phyloP scores from a whole-genome alignment of 2,113 vertebrate species.

The Phocoena sinus region DNA sequence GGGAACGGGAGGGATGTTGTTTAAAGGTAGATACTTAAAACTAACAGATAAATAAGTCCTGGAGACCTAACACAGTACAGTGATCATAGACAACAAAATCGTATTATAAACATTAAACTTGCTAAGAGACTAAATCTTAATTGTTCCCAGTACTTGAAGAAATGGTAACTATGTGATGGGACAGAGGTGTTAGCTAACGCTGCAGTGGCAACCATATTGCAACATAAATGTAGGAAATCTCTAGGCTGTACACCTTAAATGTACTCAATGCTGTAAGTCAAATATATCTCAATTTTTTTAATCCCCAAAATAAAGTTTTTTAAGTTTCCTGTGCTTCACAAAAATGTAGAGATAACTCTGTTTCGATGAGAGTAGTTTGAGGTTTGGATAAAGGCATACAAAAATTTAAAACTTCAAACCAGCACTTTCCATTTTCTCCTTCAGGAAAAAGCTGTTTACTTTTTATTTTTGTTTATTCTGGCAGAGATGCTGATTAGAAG shows the following conservation, averaged over 20 bases:
- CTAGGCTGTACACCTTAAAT: neutral
- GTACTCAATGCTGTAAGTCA: neutral
- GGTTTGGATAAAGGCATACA: neutral
- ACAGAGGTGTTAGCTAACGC: too few relatives aligned
- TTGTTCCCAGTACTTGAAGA: neutral
- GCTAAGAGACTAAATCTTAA: neutral
- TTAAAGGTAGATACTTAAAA: too few relatives aligned
- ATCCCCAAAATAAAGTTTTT: neutral
- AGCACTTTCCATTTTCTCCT: neutral
- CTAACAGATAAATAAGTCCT: neutral
- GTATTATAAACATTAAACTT: neutral
- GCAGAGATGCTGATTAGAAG: neutral
- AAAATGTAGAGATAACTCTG: neutral
- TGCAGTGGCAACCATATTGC: too few relatives aligned
- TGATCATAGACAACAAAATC: neutral
- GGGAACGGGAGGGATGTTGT: neutral
- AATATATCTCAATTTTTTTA: neutral
- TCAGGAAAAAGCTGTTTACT: neutral
- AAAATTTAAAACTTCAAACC: neutral
- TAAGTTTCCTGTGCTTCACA: neutral
- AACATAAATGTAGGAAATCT: neutral
- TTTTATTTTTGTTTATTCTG: neutral
- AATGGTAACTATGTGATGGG: accelerated
- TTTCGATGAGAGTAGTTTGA: neutral
- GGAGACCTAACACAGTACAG: neutral